phyloP scores from a whole-genome alignment of 2,888 invertebrate species.

The Luffia ferchaultella region DNA sequence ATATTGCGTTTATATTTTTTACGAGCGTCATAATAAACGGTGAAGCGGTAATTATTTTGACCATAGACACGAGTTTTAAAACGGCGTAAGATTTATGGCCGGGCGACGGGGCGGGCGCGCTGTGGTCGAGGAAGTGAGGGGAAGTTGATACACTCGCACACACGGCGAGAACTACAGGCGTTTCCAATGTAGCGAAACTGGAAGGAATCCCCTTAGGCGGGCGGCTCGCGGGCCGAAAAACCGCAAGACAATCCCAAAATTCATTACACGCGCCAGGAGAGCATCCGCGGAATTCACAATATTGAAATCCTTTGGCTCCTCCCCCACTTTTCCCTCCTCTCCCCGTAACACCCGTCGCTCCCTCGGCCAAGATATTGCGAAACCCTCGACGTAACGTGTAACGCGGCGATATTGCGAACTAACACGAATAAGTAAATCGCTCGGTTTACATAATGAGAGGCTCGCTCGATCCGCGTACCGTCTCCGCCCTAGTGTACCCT shows the following conservation, averaged over 20 bases:
- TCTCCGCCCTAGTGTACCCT: background rate
- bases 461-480: slow-evolving; percentile 5
- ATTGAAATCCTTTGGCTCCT: slow-evolving; percentile 44
- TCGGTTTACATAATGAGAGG: slow-evolving; percentile 25
- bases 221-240: slow-evolving; percentile 46
- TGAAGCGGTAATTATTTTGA: background rate
- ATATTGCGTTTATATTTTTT: background rate
- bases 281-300: slow-evolving; percentile 63
- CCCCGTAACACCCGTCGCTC: background rate
- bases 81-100: background rate
- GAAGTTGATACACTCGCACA: background rate
- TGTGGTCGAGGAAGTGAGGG: background rate
- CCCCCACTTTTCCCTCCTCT: slow-evolving; percentile 14
- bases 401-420: slow-evolving; percentile 31
- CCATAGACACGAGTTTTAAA: background rate
- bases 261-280: slow-evolving; percentile 55
- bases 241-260: slow-evolving; percentile 62
- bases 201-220: slow-evolving; percentile 23
- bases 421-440: slow-evolving; percentile 43
- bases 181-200: slow-evolving; percentile 3
- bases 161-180: too few species aligned
- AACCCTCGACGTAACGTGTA: slow-evolving; percentile 22
- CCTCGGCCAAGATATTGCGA: slow-evolving; percentile 32
- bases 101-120: background rate
- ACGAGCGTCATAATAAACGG: background rate